A percentile compares a stretch with the other conserved stretches of the same genome.
phyloP scores from a whole-genome alignment of 2,888 invertebrate species.

The Cerastis leucographa region DNA sequence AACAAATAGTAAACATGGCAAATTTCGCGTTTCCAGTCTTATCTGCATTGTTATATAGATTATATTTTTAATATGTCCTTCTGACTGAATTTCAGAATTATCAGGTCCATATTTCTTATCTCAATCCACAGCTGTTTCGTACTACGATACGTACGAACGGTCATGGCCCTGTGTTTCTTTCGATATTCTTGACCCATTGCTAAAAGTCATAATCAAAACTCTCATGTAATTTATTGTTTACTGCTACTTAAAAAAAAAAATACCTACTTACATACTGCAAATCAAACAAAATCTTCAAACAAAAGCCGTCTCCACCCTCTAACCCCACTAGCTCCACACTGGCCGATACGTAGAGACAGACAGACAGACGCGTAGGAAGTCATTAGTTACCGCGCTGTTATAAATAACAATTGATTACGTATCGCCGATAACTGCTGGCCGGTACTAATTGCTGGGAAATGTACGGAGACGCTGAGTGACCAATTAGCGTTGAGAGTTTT shows the following conservation, averaged over 20 bases:
- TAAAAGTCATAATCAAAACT: not conserved
- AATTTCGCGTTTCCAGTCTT: too few relatives aligned
- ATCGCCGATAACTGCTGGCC: slow-evolving; percentile 53
- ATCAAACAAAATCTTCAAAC: not conserved
- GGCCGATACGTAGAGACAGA: slow-evolving; percentile 78
- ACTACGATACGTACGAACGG: too few relatives aligned
- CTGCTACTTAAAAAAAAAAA: not conserved
- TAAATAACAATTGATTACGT: slow-evolving; percentile 73
- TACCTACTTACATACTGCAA: not conserved
- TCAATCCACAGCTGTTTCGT: not conserved
- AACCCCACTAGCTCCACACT: slow-evolving; percentile 40
- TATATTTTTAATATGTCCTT: not conserved
- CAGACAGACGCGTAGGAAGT: slow-evolving; percentile 81
- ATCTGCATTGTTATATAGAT: not conserved
- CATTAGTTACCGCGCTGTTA: slow-evolving; percentile 80
- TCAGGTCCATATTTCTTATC: not conserved
- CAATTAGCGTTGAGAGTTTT: slow-evolving; percentile 36
- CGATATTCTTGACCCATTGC: not conserved
- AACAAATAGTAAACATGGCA: too few relatives aligned
- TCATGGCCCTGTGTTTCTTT: not conserved
- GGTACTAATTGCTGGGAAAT: slow-evolving; percentile 55
- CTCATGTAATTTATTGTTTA: not conserved
- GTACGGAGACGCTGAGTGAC: slow-evolving; percentile 33
- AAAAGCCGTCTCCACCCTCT: slow-evolving; percentile 65
- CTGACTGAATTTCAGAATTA: not conserved